Evolutionary conservation across 37 sponge, comb jelly and placozoan species (phyloP).

Genomic region (Chondrilla cf. caribensis): DNA sequence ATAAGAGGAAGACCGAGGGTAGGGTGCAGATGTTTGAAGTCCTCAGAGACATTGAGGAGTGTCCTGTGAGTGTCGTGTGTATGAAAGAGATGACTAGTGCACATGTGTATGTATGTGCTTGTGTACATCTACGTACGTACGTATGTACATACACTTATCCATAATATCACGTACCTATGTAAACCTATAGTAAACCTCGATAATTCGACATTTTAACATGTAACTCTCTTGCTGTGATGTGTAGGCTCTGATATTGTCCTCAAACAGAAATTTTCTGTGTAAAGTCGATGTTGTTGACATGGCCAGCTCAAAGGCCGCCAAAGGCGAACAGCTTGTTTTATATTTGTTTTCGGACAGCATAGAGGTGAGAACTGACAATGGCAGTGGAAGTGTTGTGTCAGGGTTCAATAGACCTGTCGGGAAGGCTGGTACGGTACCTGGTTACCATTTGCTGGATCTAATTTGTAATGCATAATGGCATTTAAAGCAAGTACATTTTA

Average conservation of each 20-base stretch:
- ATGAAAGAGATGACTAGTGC: too few relatives aligned
- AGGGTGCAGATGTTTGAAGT: slow-evolving; percentile 92
- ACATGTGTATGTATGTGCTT: not conserved
- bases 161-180: too few relatives aligned
- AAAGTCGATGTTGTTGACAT: slow-evolving; percentile 70
- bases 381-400: too few relatives aligned
- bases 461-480: not conserved
- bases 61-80: slow-evolving; percentile 63
- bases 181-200: too few relatives aligned
- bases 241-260: slow-evolving; percentile 66
- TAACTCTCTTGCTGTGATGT: too few relatives aligned
- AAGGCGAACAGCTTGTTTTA: slow-evolving; percentile 38
- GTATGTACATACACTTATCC: too few relatives aligned
- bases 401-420: not conserved
- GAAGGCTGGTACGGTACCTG: too few relatives aligned
- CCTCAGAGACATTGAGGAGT: slow-evolving; percentile 80
- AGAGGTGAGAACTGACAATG: slow-evolving; percentile 69
- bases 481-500: too few relatives aligned
- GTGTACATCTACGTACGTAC: not conserved
- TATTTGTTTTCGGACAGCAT: slow-evolving; percentile 85
- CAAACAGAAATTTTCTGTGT: slow-evolving; percentile 56
- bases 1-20: slow-evolving; percentile 87
- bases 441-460: too few relatives aligned
- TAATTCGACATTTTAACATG: too few relatives aligned
- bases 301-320: slow-evolving; percentile 23